phyloP scores from a whole-genome alignment of 2,888 invertebrate genomes.

The Lingula anatina region DNA sequence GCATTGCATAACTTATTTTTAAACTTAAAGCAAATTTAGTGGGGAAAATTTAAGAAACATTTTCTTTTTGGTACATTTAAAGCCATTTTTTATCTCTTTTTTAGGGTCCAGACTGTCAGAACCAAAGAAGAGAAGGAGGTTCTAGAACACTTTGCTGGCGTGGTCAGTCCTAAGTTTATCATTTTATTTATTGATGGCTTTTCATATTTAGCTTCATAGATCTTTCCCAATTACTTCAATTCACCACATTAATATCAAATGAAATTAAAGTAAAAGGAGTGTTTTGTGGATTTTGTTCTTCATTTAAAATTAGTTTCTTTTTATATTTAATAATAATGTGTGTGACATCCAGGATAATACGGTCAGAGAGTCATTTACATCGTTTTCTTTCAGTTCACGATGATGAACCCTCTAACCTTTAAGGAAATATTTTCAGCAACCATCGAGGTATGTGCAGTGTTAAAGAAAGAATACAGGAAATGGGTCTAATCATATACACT shows the following conservation, averaged over 20 bases:
- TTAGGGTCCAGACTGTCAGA: slow-evolving; percentile 53
- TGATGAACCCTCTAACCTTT: slow-evolving; percentile 88
- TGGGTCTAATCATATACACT: no score
- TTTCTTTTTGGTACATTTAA: no score
- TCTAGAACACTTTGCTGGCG: slow-evolving; percentile 92
- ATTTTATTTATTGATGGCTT: no score
- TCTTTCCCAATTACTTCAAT: no score
- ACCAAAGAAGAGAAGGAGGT: slow-evolving; percentile 98
- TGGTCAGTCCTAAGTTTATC: no score
- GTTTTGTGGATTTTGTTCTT: background rate
- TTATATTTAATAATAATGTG: background rate
- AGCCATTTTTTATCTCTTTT: slow-evolving; percentile 7
- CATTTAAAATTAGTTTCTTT: background rate
- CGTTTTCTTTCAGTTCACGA: slow-evolving; percentile 72
- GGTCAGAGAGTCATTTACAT: no score
- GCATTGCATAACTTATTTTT: no score
- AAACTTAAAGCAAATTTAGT: no score
- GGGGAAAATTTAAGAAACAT: no score
- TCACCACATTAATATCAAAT: background rate
- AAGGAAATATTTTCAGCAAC: slow-evolving; percentile 94
- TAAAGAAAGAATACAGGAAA: no score
- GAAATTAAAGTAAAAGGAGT: background rate
- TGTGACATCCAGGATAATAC: no score
- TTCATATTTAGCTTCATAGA: no score
- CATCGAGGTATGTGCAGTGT: slow-evolving; percentile 62